These are phyloP conservation scores for Hybognathus amarus DNA, from an alignment of 2,797 vertebrate genomes.

Conservation along the genomic window DNA sequence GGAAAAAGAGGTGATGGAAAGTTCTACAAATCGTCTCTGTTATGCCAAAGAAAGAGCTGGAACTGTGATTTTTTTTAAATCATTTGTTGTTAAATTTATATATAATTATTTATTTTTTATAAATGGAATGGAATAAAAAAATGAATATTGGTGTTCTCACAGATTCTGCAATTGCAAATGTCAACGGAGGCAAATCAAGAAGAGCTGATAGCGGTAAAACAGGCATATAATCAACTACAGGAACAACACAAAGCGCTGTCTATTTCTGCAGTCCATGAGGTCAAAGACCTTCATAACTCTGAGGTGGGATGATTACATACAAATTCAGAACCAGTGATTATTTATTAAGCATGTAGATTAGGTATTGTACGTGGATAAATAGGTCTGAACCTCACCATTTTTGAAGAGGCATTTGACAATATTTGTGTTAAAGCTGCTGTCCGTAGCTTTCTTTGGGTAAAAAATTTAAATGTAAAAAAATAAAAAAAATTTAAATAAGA, in stretches of 20 bases:
- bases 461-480: no score
- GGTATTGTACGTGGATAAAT: not conserved
- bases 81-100: not conserved
- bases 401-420: not conserved
- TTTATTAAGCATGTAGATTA: not conserved
- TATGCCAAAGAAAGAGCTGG: not conserved
- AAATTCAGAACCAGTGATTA: not conserved
- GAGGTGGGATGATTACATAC: conserved; percentile 69
- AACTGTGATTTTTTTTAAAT: not conserved
- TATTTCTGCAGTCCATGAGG: conserved; percentile 60
- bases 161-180: conserved; percentile 73
- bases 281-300: conserved; percentile 60
- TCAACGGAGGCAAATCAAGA: conserved; percentile 70
- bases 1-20: conserved; percentile 82
- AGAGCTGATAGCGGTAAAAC: conserved; percentile 72
- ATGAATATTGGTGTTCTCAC: conserved; percentile 49
- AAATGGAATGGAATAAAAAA: not conserved
- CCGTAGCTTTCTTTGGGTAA: no score
- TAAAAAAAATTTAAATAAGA: no score
- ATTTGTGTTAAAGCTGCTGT: not conserved
- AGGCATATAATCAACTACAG: conserved; percentile 68
- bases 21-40: conserved; percentile 15
- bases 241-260: conserved; percentile 67
- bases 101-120: not conserved
- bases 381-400: not conserved